phyloP scores from a whole-genome alignment of 2,888 invertebrate genomes.

The Machimus rusticus region DNA sequence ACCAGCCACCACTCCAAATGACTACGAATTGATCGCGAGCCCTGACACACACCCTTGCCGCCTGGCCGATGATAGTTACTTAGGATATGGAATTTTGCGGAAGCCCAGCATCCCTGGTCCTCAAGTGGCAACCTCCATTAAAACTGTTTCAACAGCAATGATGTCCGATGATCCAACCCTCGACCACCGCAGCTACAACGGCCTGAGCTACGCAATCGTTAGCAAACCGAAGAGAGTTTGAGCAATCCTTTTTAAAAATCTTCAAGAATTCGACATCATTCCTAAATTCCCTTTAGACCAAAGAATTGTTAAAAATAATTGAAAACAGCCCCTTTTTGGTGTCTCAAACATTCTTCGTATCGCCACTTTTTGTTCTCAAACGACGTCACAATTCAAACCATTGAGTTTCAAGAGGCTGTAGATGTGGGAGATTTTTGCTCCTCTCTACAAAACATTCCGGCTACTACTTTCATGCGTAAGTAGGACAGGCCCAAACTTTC shows the following conservation, averaged over 20 bases:
- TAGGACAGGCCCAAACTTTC: neutral
- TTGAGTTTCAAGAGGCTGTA: neutral
- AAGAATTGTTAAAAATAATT: slow-evolving; percentile 19
- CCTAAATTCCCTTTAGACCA: slow-evolving; percentile 35
- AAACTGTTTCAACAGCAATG: slow-evolving; percentile 38
- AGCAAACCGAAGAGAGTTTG: slow-evolving; percentile 86
- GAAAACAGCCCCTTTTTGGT: neutral
- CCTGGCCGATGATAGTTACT: slow-evolving; percentile 80
- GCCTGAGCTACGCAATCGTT: slow-evolving; percentile 82
- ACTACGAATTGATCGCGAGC: slow-evolving; percentile 78
- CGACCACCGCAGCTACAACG: slow-evolving; percentile 76
- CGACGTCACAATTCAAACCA: neutral
- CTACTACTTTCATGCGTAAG: neutral
- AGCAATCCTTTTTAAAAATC: slow-evolving; percentile 46
- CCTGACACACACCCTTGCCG: slow-evolving; percentile 73
- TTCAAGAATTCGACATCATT: neutral
- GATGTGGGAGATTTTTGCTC: neutral
- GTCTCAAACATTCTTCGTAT: neutral
- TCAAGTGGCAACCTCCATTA: slow-evolving; percentile 66
- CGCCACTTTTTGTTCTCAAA: slow-evolving; percentile 6
- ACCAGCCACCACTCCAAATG: slow-evolving; percentile 67
- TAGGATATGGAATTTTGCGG: slow-evolving; percentile 80
- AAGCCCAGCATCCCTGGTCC: slow-evolving; percentile 70
- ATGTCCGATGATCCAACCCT: slow-evolving; percentile 62
- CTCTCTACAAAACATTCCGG: neutral